Evolutionary conservation across 1,140 invertebrate genomes (phyloP).

Genomic region (Psix sp.): DNA sequence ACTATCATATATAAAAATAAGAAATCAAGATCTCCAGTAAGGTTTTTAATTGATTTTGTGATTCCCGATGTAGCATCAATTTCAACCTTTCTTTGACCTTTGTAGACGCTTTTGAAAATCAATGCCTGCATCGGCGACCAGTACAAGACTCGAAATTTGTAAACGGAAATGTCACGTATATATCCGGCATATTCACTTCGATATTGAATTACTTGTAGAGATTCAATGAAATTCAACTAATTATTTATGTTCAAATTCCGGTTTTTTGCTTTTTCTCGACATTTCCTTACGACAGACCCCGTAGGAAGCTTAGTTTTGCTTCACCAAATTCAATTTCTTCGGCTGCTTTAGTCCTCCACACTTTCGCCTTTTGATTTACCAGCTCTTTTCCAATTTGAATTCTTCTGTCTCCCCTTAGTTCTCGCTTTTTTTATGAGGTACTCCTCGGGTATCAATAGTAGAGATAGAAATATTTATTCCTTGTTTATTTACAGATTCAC

Average conservation of each 20-base stretch:
- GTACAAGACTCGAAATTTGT: slow-evolving; percentile 38
- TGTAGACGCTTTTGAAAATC: slow-evolving; percentile 23
- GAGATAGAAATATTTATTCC: slow-evolving; percentile 6
- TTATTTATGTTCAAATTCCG: not conserved
- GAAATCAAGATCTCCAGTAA: slow-evolving; percentile 1
- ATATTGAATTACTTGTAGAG: slow-evolving; percentile 27
- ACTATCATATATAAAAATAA: slow-evolving; percentile 15
- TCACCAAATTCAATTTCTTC: slow-evolving; percentile 18
- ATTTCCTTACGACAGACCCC: slow-evolving; percentile 4
- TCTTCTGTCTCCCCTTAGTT: slow-evolving; percentile 1
- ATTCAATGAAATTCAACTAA: slow-evolving; percentile 18
- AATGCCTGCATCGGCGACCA: slow-evolving; percentile 27
- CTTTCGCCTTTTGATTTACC: slow-evolving; percentile 1
- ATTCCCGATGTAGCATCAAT: slow-evolving; percentile 30
- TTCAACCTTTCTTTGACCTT: slow-evolving; percentile 23
- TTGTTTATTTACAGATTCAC: slow-evolving; percentile 8
- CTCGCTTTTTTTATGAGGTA: slow-evolving; percentile 8
- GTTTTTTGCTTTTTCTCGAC: slow-evolving; percentile 16
- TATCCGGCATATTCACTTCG: slow-evolving; percentile 26
- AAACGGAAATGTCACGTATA: slow-evolving; percentile 28
- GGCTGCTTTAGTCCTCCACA: slow-evolving; percentile 1
- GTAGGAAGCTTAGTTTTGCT: slow-evolving; percentile 3
- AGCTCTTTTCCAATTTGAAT: slow-evolving; percentile 7
- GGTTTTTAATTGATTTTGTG: slow-evolving; percentile 5
- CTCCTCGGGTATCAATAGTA: slow-evolving; percentile 8